Evolutionary conservation across 2,888 invertebrate species (phyloP).

Genomic region (Pristionchus mayeri): DNA sequence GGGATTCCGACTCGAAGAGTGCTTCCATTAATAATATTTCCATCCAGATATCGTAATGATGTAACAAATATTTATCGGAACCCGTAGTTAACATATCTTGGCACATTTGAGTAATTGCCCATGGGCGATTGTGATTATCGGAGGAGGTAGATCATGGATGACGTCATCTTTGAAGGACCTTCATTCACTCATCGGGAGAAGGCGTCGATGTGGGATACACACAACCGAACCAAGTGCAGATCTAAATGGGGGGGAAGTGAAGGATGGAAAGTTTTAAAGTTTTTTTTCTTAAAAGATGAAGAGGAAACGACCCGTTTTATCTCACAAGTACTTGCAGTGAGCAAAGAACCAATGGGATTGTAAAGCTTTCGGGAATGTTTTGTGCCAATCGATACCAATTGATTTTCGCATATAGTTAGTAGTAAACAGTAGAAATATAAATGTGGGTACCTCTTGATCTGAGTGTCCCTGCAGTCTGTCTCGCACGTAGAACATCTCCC

Average conservation of each 20-base stretch:
- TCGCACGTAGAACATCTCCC: slow-evolving; percentile 37
- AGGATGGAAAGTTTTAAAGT: too few species aligned
- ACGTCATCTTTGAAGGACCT: slow-evolving; percentile 7
- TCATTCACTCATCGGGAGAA: not conserved
- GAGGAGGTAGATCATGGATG: not conserved
- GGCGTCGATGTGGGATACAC: not conserved
- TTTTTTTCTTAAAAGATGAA: too few species aligned
- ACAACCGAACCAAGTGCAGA: slow-evolving; percentile 31
- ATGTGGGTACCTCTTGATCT: slow-evolving; percentile 7
- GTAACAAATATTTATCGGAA: slow-evolving; percentile 31
- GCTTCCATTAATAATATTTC: too few species aligned
- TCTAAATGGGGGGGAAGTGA: not conserved
- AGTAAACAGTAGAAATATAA: not conserved
- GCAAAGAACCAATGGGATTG: not conserved
- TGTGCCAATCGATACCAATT: too few species aligned
- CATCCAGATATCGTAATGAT: too few species aligned
- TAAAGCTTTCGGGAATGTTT: too few species aligned
- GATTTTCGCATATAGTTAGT: too few species aligned
- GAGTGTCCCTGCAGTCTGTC: not conserved
- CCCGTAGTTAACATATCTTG: not conserved
- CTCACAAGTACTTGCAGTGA: not conserved
- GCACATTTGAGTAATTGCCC: not conserved
- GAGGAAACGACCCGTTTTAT: not conserved
- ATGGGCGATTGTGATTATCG: not conserved
- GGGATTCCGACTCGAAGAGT: too few species aligned